A percentile compares a stretch with the other conserved stretches of the same genome.
These are phyloP conservation scores for Endomychus coccineus DNA, from an alignment of 2,888 invertebrate species.

Conservation along the genomic window DNA sequence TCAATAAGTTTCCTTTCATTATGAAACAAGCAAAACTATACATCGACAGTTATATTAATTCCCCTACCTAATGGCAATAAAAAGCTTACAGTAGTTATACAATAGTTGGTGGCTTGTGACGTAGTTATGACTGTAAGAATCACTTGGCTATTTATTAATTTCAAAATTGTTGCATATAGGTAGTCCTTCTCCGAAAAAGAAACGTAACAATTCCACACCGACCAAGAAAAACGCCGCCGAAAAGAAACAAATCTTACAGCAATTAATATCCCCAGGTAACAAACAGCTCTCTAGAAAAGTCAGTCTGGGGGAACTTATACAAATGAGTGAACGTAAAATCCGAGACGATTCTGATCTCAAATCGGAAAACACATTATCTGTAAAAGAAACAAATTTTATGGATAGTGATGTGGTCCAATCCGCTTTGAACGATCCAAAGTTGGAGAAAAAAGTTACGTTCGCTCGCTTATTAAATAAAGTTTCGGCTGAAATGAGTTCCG, in stretches of 20 bases:
- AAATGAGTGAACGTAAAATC: constrained; percentile 57
- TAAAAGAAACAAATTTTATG: constrained; percentile 55
- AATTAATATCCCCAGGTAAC: constrained; percentile 59
- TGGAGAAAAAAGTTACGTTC: constrained; percentile 73
- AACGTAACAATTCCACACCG: constrained; percentile 72
- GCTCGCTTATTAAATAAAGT: constrained; percentile 66
- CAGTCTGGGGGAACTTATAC: constrained; percentile 66
- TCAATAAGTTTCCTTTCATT: too few species aligned
- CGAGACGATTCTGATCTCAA: constrained; percentile 47
- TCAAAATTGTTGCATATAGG: constrained; percentile 44
- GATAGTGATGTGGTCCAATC: constrained; percentile 46
- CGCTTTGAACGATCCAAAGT: constrained; percentile 57
- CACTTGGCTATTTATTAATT: too few species aligned
- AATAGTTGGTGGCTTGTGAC: constrained; percentile 12
- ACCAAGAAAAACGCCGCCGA: constrained; percentile 68
- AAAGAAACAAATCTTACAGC: constrained; percentile 72
- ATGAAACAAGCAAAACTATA: too few species aligned
- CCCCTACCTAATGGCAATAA: too few species aligned
- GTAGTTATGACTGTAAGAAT: constrained; percentile 5
- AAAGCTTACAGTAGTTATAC: too few species aligned
- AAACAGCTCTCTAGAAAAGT: constrained; percentile 57
- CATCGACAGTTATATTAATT: too few species aligned
- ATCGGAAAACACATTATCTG: constrained; percentile 42
- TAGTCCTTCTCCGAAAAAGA: constrained; percentile 70
- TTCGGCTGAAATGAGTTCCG: constrained; percentile 70